phyloP scores from a whole-genome alignment of 2,797 vertebrate genomes.

The Myoxocephalus aenaeus region DNA sequence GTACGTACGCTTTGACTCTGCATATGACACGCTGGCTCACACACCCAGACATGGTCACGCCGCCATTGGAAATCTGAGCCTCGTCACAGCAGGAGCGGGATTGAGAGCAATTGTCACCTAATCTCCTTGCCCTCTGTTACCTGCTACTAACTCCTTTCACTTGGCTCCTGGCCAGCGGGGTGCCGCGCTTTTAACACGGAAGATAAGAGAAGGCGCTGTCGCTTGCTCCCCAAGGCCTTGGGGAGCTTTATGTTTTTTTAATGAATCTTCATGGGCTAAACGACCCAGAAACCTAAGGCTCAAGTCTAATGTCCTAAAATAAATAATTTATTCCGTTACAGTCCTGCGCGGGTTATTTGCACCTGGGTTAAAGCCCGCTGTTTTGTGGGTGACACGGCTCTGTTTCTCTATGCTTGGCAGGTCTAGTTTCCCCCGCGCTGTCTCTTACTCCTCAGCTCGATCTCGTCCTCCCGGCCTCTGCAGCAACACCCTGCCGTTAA shows the following conservation, averaged over 20 bases:
- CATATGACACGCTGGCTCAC: constrained; percentile 31
- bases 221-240: constrained; percentile 44
- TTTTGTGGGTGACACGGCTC: constrained; percentile 41
- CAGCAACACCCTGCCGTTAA: constrained; percentile 71
- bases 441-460: constrained; percentile 41
- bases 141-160: constrained; percentile 58
- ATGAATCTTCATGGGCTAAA: constrained; percentile 74
- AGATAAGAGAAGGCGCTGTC: constrained; percentile 65
- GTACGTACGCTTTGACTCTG: constrained; percentile 30
- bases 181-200: constrained; percentile 52
- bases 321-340: constrained; percentile 76
- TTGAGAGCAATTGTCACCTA: constrained; percentile 63
- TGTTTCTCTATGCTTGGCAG: constrained; percentile 36
- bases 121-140: constrained; percentile 65
- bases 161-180: constrained; percentile 60
- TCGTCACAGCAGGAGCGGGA: constrained; percentile 44
- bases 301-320: constrained; percentile 66
- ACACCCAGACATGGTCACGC: constrained; percentile 43
- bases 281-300: constrained; percentile 66
- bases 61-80: constrained; percentile 59
- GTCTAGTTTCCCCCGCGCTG: constrained; percentile 37
- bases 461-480: constrained; percentile 53
- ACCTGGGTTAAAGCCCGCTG: constrained; percentile 53
- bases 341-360: constrained; percentile 36
- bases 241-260: constrained; percentile 74